Base-by-base conservation (phyloP, 30 jellyfish, hydroid and myxozoan species). In the Aurelia sp. region DNA sequence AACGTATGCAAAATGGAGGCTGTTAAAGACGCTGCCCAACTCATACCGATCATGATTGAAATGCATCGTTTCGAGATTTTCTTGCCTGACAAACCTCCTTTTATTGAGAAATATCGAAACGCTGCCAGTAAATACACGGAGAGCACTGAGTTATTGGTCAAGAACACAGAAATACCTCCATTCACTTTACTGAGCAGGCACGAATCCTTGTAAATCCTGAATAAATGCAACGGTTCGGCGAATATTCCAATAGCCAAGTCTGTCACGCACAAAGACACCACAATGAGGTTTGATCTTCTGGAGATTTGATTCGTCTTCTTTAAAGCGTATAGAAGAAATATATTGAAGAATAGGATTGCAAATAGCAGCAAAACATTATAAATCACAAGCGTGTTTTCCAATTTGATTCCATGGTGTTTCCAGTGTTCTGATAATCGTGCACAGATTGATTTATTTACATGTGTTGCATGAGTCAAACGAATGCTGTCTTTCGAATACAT, bases 141-240 rank as follows among this genome's bases (percentile, higher is more conserved):
- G 16, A 79, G 62, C 8, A 79, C 80, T 10, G 89, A 59, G 35
- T 79, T 79, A 22, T 79, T 79, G 22, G 89, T 79, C 24, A 79
- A 63, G 10, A 79, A 47, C 22, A 63, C 89, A 30, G 81, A 68
- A 13, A 79, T 17, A n/a, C 89, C 89, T 24, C 53, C 38, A 53
- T 66, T 79, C 0, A 79, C 40, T 48, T 79, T 79, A 68, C 89
- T 63, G 15, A 79, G 72, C 18, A 79, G 71, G 61, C 89, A 79
- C 10, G 89, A 79, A 70, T 79, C 89, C 38, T 79, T 79, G 72
- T 79, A 79, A 40, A 79, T 79, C 13, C 89, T 79, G 71, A 61
- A 79, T 3, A 79, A 72, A 24, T 79, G 89, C 44, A 79, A 63
- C 2, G 89, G 89, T 52, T 61, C 69, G 63, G 65, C 89, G 40